Evolutionary conservation across 2,797 vertebrate genomes (phyloP), one percentile per base, ranked within the genome.

Genomic region (Periparus ater): DNA sequence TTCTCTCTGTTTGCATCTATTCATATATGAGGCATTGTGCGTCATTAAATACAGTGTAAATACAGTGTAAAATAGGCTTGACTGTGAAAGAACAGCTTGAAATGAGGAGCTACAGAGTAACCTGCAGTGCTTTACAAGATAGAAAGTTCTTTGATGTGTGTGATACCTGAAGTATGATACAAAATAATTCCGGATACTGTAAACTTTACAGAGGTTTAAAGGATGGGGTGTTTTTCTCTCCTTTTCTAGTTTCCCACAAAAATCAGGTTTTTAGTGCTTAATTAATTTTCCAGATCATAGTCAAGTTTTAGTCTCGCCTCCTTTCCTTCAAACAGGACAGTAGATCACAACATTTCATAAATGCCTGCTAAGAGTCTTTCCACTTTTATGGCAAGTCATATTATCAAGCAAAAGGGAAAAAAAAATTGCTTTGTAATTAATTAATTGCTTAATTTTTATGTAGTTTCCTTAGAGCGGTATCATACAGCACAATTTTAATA

Each of bases 1-100:
- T 96, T 57, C 84, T 95, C 85, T 74, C 70, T 95, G 44, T 96
- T 97, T 97, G 92, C 67, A 81, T 93, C 92, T 95, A 93, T 93
- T 97, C 71, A 96, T 86, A 93, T 90, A 94, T 75, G 81, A 97
- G 95, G 67, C 57, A 81, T 22, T 77, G 23, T 62, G 47, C 95
- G 61, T 91, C 74, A 95, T 94, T 97, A 97, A 96, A 96, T 81
- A 54, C 57, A 68, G 50, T 21, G 40, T 91, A 96, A 97, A 96
- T 96, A 95, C 38, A 94, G 92, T 94, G 38, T 40, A 40, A 40
- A 40, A 40, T 90, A 91, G 51, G n/a, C 36, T 50, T 96, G 82
- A 81, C 81, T 85, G 58, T 93, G 92, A 97, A 97, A 79, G 65
- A 96, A 85, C 72, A 96, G 68, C 62, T 82, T 79, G 86, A 95